Conservation (phyloP, 2,888 invertebrate species). For the Tetanocera ferruginea region DNA sequence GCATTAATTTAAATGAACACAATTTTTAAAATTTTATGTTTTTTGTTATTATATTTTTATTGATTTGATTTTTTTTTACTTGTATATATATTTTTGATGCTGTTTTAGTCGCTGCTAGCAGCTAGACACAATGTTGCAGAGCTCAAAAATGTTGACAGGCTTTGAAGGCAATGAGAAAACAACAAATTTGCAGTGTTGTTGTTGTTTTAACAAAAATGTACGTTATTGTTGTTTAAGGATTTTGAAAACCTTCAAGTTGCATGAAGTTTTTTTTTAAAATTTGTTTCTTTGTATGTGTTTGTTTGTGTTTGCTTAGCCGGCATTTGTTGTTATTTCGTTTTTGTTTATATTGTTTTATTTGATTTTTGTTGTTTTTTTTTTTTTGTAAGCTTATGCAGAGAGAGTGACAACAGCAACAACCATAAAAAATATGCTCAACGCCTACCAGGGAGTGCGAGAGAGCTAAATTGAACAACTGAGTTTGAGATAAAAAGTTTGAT, state of each 20-base stretch:
- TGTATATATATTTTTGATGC: background rate
- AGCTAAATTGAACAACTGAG: too few relatives aligned
- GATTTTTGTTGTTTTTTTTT: slow-evolving; percentile 5
- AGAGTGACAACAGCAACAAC: slow-evolving; percentile 7
- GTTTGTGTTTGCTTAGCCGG: slow-evolving; percentile 1
- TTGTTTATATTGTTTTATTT: slow-evolving; percentile 22
- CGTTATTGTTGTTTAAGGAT: background rate
- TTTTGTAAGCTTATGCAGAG: background rate
- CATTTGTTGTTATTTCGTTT: slow-evolving; percentile 23
- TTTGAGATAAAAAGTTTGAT: background rate
- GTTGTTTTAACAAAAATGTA: background rate
- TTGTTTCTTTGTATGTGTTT: slow-evolving; percentile 15
- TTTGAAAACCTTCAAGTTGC: background rate
- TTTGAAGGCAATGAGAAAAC: too few relatives aligned
- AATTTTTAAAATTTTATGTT: slow-evolving; percentile 17
- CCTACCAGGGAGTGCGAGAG: background rate
- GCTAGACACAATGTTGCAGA: too few relatives aligned
- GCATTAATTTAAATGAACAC: background rate
- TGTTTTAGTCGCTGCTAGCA: too few relatives aligned
- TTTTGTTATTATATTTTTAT: background rate
- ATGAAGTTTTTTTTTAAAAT: background rate
- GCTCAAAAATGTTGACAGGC: too few relatives aligned
- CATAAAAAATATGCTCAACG: background rate
- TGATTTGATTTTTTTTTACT: background rate
- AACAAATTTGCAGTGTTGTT: too few relatives aligned